Base-by-base conservation (phyloP, 2,888 invertebrate genomes). In the Trachelus tabidus region DNA sequence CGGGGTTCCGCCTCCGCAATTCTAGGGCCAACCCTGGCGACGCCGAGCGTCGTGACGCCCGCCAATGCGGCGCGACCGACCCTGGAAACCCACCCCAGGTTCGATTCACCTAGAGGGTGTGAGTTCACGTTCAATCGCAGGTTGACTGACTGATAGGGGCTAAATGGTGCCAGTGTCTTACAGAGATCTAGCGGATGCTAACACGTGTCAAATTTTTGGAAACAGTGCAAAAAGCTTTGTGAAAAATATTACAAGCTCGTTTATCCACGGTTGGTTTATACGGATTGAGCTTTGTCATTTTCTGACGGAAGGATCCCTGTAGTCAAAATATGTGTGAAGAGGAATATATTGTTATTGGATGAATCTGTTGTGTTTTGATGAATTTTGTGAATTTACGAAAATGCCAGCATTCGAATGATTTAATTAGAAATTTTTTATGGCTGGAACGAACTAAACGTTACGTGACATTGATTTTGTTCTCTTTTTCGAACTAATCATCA, bases 131-230 rank as follows among this genome's bases (percentile, higher is more conserved):
- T 86, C 85, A 83, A 85, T 86, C 86, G 85, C 84, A 83, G 85
- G 83, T 86, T 85, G 84, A 84, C 85, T 84, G 84, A 86, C 85
- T 83, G 86, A 87, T 85, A 84, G 85, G 85, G 85, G 83, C 83
- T 84, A 84, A 87, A 84, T 83, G 86, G 81, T 85, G 79, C 80
- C 86, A 86, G 87, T 86, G 82, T 83, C 83, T 84, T 81, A 82
- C 76, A 79, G 78, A 79, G 82, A 82, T 77, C 80, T 83, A 81
- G 79, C 31, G 75, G 80, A 82, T 80, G 80, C 81, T 80, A 80
- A 84, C 87, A 86, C 86, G 86, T 86, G 87, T 80, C 11, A 75
- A 71, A 71, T 15, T 71, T 71, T 31, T 56, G 6, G 56, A 56
- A 56, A 56, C 2, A 9, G 56, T 56, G 23, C 56, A 56, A 9